Conservation (phyloP, 2,888 invertebrate genomes). For the Hirtodrosophila duncani region DNA sequence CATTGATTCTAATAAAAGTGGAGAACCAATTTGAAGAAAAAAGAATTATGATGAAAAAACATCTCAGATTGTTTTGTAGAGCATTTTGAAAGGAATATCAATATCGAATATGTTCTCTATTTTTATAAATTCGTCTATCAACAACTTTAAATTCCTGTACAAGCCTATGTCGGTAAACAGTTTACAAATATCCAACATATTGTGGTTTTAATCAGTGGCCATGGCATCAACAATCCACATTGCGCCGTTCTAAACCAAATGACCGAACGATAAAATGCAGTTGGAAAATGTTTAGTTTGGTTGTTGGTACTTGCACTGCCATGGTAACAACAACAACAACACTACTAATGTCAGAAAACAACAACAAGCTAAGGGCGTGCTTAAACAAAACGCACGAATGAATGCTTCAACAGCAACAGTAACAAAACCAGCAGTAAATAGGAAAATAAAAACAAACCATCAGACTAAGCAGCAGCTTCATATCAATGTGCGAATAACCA, state of each 20-base stretch:
- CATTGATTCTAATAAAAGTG: too few species aligned
- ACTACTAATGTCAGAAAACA: constrained; percentile 16
- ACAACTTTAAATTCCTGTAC: too few species aligned
- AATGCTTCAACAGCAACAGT: constrained; percentile 43
- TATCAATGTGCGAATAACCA: constrained; percentile 19
- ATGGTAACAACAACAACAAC: constrained; percentile 44
- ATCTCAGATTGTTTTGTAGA: too few species aligned
- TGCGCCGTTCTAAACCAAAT: constrained; percentile 29
- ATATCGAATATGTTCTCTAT: too few species aligned
- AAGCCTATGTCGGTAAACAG: too few species aligned
- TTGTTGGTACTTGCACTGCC: too few species aligned
- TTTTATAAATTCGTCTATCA: too few species aligned
- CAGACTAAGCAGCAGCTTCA: constrained; percentile 19
- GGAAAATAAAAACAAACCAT: constrained; percentile 19
- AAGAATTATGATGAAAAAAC: too few species aligned
- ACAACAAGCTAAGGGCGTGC: constrained; percentile 42
- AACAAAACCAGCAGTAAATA: constrained; percentile 10
- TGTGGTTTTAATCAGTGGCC: constrained; percentile 17
- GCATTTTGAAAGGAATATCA: too few species aligned
- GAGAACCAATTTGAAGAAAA: too few species aligned
- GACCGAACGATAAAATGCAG: constrained; percentile 32
- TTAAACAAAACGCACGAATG: constrained; percentile 61
- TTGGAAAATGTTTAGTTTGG: constrained; percentile 42
- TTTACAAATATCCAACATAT: too few species aligned
- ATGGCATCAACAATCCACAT: constrained; percentile 10